Evolutionary conservation across 2,888 invertebrate species (phyloP), one percentile per base, ranked within the genome.

Genomic region (Nomada ferruginata): DNA sequence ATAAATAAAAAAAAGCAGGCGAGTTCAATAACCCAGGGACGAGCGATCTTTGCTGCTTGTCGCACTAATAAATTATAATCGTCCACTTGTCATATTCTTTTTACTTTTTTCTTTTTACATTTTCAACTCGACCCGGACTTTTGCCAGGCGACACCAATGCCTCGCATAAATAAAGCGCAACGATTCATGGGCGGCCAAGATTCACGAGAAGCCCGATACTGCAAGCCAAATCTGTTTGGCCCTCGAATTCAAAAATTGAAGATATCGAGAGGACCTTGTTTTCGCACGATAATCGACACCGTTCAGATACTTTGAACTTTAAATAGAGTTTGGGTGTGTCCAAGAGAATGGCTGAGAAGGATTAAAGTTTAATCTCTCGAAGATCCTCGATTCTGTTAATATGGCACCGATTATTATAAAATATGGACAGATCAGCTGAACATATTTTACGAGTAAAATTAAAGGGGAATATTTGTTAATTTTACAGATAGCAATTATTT

Each of bases 21-120:
- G 71, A 52, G 75, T 59, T 76, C 79, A 75, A 79, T 78, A 81
- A 74, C 83, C 80, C 60, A 66, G 71, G 71, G 64, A 65, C 52
- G 65, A 73, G n/a, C 50, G 65, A 55, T 18, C 57, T 53, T 68
- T 60, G 20, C 42, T 15, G 69, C 36, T 42, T 61, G 29, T 10
- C 13, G 15, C 77, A 23, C 36, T 44, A 82, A 82, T 86, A 86
- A 86, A 86, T 86, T 82, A 85, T 85, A 86, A 84, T 80, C 77
- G 75, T 79, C 59, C 60, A 36, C 76, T 55, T 68, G 36, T 36
- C 36, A 36, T 36, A 36, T 50, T 18, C 42, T 26, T 66, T n/a
- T 15, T 13, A 20, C 50, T 29, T 55, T 57, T 7, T 50, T n/a
- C 20, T 50, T 44, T 20, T 75, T 71, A 29, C 44, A 44, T 57